Evolutionary conservation across 2,797 vertebrate genomes (phyloP), one percentile per base, ranked within the genome.

Genomic region (Carduelis carduelis): DNA sequence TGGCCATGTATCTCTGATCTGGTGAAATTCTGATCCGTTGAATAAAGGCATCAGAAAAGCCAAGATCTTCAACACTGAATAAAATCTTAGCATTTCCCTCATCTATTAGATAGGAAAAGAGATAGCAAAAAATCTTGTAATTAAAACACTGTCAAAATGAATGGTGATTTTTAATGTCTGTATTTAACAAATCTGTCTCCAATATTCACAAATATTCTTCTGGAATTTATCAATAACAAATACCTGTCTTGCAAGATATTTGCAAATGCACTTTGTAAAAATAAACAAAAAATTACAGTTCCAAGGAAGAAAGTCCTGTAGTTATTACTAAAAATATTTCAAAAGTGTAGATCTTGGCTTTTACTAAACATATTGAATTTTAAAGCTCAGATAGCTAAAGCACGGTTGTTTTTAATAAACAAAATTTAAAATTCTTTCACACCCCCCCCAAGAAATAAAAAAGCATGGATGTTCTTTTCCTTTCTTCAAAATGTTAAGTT

Each of bases 1-100:
- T 97, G 32, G 99, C 99, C 85, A 99, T 97, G 50, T 98, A 97
- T 59, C 92, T 98, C 89, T 99, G 98, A 90, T 96, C 95, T 53
- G 99, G 98, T 72, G 99, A 99, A 94, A 99, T 98, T 95, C 99
- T 98, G 89, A 99, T 98, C 88, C 98, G 98, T 90, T 99, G 99
- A 95, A 99, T 96, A 92, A 97, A 93, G 27, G 95, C 96, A 97
- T 98, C 98, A 63, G 97, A 92, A 89, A 98, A 97, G 20, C 98
- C 96, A 66, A 98, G 89, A 84, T 98, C 92, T 94, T 98, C 96
- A 44, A 96, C 81, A 96, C 97, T 96, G 83, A 99, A 97, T 94
- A 99, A 97, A 91, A 98, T 91, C 89, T 98, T 98, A 68, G 96
- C 95, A 49, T 97, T 96, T 55, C 89, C 95, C 75, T 96, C 95